Conservation (phyloP, 1,140 invertebrate species). For the Ooceraea biroi region DNA sequence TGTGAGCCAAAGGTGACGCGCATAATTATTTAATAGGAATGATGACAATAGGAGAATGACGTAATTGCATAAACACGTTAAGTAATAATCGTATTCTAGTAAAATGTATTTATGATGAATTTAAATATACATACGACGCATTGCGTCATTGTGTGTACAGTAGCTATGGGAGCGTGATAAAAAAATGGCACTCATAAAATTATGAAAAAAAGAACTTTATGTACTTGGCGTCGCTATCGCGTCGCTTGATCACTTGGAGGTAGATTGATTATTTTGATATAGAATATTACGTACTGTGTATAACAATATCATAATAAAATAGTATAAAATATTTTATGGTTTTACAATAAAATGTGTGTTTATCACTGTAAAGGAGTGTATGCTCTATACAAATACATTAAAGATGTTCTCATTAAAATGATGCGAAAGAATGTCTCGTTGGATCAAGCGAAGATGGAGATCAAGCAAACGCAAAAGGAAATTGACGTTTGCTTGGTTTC, state of each 20-base stretch:
- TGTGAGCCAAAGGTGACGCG: not conserved
- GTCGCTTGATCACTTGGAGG: not conserved
- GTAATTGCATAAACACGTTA: not conserved
- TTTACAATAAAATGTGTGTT: constrained; percentile 40
- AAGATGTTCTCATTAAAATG: constrained; percentile 26
- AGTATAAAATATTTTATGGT: constrained; percentile 6
- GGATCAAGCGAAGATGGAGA: no score
- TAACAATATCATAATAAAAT: not conserved
- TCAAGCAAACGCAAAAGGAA: not conserved
- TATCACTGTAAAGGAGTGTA: not conserved
- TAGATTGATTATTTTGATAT: not conserved
- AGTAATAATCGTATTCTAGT: no score
- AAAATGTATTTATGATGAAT: no score
- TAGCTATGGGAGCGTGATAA: no score
- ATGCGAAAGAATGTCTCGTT: not conserved
- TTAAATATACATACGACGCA: no score
- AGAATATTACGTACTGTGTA: not conserved
- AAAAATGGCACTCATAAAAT: not conserved
- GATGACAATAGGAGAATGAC: not conserved
- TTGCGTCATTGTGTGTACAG: no score
- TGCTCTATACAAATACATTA: not conserved
- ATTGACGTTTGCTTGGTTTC: not conserved
- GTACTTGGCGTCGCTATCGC: no score
- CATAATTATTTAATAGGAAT: not conserved
- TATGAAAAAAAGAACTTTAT: not conserved